phyloP scores from a whole-genome alignment of 2,888 invertebrate genomes.

The Thymelicus acteon region DNA sequence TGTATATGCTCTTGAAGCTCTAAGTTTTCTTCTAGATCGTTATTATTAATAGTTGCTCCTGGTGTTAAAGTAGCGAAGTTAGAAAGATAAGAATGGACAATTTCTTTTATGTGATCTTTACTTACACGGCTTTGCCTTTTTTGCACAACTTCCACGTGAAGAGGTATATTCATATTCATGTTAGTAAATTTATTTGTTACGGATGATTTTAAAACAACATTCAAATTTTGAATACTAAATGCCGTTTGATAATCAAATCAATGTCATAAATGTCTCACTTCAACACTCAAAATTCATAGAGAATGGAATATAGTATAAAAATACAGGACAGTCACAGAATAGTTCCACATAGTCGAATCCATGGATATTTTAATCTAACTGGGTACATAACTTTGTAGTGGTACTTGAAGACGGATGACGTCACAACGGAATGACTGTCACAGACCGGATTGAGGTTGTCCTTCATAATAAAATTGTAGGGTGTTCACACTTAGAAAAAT shows the following conservation, averaged over 20 bases:
- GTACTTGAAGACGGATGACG: no score
- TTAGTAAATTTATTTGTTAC: not conserved
- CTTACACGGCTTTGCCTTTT: constrained; percentile 60
- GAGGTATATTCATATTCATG: constrained; percentile 55
- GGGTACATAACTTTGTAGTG: no score
- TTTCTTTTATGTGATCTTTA: constrained; percentile 59
- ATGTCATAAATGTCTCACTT: not conserved
- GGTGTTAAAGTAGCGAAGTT: constrained; percentile 63
- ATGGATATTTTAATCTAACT: no score
- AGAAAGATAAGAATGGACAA: constrained; percentile 61
- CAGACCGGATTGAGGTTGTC: no score
- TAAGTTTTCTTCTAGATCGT: constrained; percentile 57
- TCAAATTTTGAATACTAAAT: not conserved
- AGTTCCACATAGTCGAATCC: no score
- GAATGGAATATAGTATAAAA: no score
- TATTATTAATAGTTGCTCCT: constrained; percentile 55
- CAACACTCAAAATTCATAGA: no score
- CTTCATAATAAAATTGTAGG: no score
- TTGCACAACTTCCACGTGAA: constrained; percentile 75
- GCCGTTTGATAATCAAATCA: not conserved
- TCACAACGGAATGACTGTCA: no score
- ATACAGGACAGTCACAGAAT: no score
- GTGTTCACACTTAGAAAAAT: no score
- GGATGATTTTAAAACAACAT: no score
- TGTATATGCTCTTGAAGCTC: constrained; percentile 65